Evolutionary conservation across 2,888 invertebrate genomes (phyloP).

Genomic region (Pseudococcus viburni): DNA sequence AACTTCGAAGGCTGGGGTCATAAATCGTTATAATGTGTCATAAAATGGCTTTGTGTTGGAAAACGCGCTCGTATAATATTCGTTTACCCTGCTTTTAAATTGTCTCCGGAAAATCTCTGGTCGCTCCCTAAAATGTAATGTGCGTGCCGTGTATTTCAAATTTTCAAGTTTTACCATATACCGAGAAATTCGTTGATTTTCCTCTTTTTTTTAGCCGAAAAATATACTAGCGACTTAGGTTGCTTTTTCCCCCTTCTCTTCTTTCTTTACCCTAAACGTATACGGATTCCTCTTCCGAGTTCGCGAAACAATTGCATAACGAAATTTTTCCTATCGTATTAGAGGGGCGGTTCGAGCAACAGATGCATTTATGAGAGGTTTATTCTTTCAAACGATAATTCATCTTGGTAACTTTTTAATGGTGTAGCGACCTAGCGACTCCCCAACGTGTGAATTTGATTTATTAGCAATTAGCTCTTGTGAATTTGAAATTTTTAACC

Average conservation of each 20-base stretch:
- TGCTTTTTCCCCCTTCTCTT: not conserved
- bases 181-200: constrained; percentile 20
- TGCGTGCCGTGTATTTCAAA: constrained; percentile 49
- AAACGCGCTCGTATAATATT: constrained; percentile 60
- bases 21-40: constrained; percentile 65
- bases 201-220: not conserved
- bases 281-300: not conserved
- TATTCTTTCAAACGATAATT: constrained; percentile 49
- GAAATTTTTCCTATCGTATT: constrained; percentile 18
- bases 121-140: constrained; percentile 60
- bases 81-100: constrained; percentile 63
- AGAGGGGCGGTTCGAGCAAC: constrained; percentile 54
- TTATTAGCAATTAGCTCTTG: constrained; percentile 1
- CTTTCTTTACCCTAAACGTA: not conserved
- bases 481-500: not conserved
- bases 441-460: constrained; percentile 35
- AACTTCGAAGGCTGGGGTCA: constrained; percentile 62
- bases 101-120: constrained; percentile 61
- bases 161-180: constrained; percentile 51
- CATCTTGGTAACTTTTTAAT: constrained; percentile 47
- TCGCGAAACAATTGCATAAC: constrained; percentile 15
- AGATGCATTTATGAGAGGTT: constrained; percentile 45
- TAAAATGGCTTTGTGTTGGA: constrained; percentile 63
- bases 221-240: not conserved
- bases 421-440: not conserved